phyloP scores from a whole-genome alignment of 1,140 invertebrate genomes.

The Monomorium pharaonis region DNA sequence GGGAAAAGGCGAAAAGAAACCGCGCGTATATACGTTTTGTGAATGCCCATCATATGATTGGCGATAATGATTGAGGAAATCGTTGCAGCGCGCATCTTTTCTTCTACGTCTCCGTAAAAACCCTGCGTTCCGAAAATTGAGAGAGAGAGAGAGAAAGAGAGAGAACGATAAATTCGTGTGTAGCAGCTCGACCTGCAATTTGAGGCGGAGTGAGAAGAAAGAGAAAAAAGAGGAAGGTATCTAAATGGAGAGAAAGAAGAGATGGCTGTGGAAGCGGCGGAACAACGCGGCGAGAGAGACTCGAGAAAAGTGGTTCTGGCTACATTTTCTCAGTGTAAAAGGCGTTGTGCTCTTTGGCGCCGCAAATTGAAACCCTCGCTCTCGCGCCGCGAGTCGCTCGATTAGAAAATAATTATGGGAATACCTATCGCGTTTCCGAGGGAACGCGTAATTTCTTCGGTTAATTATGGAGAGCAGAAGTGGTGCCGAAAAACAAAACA shows the following conservation, averaged over 20 bases:
- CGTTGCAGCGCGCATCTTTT: slow-evolving; percentile 7
- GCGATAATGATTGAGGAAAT: slow-evolving; percentile 14
- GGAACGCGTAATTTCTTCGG: slow-evolving; percentile 25
- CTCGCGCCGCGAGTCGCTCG: slow-evolving; percentile 4
- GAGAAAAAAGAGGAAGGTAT: background rate
- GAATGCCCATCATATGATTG: background rate
- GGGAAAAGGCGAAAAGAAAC: background rate
- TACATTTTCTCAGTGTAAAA: slow-evolving; percentile 13
- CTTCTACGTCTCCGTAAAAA: slow-evolving; percentile 34
- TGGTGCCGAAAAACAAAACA: background rate
- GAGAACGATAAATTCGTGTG: background rate
- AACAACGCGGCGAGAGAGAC: background rate
- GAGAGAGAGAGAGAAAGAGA: no score
- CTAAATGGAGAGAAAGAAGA: background rate
- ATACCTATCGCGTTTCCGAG: slow-evolving; percentile 7
- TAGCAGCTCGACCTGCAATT: slow-evolving; percentile 3
- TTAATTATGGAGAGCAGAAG: background rate
- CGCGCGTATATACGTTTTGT: background rate
- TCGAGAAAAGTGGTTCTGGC: slow-evolving; percentile 22
- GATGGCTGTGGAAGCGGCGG: background rate
- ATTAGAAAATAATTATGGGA: slow-evolving; percentile 28
- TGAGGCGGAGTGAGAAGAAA: background rate
- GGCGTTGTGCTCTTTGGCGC: slow-evolving; percentile 23
- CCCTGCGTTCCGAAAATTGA: slow-evolving; percentile 16
- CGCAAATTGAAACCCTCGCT: slow-evolving; percentile 28